These are phyloP conservation scores for Tetraneura akinire DNA, from an alignment of 1,140 invertebrate genomes.

Conservation along the genomic window DNA sequence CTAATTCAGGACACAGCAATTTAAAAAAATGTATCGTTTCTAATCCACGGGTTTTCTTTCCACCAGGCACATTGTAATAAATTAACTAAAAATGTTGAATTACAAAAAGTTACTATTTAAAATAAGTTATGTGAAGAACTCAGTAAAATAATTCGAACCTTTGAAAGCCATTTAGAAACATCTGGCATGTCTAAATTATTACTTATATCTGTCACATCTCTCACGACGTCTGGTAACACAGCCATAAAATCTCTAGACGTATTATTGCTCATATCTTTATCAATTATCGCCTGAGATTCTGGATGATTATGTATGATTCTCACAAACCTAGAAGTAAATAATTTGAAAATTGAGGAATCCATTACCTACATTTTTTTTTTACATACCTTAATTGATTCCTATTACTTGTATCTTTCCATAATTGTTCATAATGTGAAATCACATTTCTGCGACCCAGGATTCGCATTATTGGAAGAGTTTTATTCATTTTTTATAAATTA, in stretches of 20 bases:
- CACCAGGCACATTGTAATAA: conserved; percentile 80
- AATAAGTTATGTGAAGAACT: not conserved
- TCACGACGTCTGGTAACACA: conserved; percentile 80
- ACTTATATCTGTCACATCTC: conserved; percentile 75
- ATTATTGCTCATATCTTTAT: conserved; percentile 70
- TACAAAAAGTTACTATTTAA: conserved; percentile 53
- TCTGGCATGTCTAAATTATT: conserved; percentile 73
- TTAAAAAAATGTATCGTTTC: conserved; percentile 79
- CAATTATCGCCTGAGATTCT: conserved; percentile 64
- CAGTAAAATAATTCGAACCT: conserved; percentile 62
- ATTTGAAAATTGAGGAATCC: not conserved
- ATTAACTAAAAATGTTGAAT: conserved; percentile 66
- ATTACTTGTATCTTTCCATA: not conserved
- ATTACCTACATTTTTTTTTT: not conserved
- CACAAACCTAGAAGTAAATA: not conserved
- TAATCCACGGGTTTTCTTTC: conserved; percentile 79
- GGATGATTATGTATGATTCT: conserved; percentile 15
- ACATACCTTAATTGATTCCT: not conserved
- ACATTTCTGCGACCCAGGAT: not conserved
- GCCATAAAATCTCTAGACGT: conserved; percentile 84
- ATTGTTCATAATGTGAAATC: not conserved
- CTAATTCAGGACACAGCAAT: conserved; percentile 63
- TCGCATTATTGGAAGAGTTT: not conserved
- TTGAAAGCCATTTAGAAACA: conserved; percentile 76
- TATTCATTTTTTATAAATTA: not conserved